Evolutionary conservation across 2,113 vertebrate species (phyloP), one percentile per base, ranked within the genome.

Genomic region (Axis porcinus): DNA sequence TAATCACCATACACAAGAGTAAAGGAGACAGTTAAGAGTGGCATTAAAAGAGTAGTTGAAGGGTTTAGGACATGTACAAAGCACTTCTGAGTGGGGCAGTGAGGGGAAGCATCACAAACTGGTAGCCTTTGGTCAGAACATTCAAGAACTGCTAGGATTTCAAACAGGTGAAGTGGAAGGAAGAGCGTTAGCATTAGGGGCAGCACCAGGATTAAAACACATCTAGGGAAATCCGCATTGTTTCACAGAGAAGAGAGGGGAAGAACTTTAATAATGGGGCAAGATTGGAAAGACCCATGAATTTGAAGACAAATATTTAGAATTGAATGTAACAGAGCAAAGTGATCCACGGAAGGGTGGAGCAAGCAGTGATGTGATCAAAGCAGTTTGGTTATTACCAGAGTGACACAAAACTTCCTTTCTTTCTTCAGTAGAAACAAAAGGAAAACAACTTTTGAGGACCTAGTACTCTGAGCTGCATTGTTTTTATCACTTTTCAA

Each of bases 361-460:
- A 87, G 5, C 45, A 91, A 21, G 74, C 6, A 57, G n/a, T 36
- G 40, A 27, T 16, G 43, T 10, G 74, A 96, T 96, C 92, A 97
- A 96, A 95, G 96, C 57, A 47, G 33, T 54, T 17, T 55, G 78
- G 50, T 81, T 81, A 60, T 95, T 67, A 84, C 14, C 28, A 74
- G 70, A 90, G 6, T 16, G 54, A 95, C 91, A 92, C 82, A 91
- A 86, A 94, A 97, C 79, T 94, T 96, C 88, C 93, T 98, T 85
- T 93, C 67, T 85, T 97, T 97, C 90, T 84, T 89, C 55, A 23
- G 16, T 33, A 92, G 85, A 81, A 95, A 95, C 84, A 36, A 94
- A 96, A 97, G 92, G 47, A 92, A 97, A 96, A 74, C 9, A 2
- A n/a, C 43, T 86, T 93, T 82, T 52, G 47, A 94, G 28, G 95